A percentile compares a stretch with the other conserved stretches of the same genome.
phyloP scores from a whole-genome alignment of 1,140 invertebrate genomes.

The Elymnias hypermnestra region DNA sequence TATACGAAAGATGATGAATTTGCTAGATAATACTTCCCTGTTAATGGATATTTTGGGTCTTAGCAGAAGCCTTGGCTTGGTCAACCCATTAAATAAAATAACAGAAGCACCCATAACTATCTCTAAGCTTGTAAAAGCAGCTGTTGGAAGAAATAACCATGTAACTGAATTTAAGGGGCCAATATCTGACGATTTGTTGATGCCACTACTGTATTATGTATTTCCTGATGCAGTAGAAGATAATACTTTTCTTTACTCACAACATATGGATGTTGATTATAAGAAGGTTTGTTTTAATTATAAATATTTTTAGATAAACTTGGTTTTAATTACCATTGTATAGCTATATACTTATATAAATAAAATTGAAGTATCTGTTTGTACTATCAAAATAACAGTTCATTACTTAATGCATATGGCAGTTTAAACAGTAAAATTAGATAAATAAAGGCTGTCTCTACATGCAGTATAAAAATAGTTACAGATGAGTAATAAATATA shows the following conservation, averaged over 20 bases:
- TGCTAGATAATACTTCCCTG: slow-evolving; percentile 53
- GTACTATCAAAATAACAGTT: too few species aligned
- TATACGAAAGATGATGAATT: slow-evolving; percentile 64
- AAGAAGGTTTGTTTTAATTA: slow-evolving; percentile 43
- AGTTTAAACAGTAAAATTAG: too few species aligned
- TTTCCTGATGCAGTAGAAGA: slow-evolving; percentile 92
- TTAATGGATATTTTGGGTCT: slow-evolving; percentile 62
- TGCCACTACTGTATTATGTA: slow-evolving; percentile 88
- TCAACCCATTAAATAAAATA: slow-evolving; percentile 66
- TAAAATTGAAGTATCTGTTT: too few species aligned
- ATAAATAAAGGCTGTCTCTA: too few species aligned
- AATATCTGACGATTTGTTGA: slow-evolving; percentile 85
- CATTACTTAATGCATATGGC: too few species aligned
- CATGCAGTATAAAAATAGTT: too few species aligned
- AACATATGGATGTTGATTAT: slow-evolving; percentile 52
- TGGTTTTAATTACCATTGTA: neutral
- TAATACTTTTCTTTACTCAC: slow-evolving; percentile 54
- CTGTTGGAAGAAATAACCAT: slow-evolving; percentile 53
- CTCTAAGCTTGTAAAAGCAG: slow-evolving; percentile 64
- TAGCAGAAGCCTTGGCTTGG: slow-evolving; percentile 56
- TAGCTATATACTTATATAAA: too few species aligned
- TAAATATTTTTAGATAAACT: neutral
- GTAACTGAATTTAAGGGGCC: slow-evolving; percentile 79
- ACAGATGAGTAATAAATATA: too few species aligned
- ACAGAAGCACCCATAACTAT: slow-evolving; percentile 71